These are phyloP conservation scores for Auanema freiburgensis DNA, from an alignment of 2,888 invertebrate species.

Conservation along the genomic window DNA sequence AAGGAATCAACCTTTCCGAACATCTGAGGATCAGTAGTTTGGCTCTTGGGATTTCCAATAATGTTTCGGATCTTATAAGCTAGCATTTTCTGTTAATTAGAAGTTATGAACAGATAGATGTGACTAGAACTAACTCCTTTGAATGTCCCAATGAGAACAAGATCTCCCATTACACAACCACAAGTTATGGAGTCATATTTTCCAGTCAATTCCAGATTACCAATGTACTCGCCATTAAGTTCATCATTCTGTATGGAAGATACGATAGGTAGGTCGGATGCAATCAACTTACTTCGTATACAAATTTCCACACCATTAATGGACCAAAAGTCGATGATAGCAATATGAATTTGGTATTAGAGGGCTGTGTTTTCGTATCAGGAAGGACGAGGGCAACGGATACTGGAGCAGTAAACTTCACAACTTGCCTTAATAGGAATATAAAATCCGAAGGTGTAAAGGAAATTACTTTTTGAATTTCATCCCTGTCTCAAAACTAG, in stretches of 20 bases:
- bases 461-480: conserved; percentile 25
- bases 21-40: background rate
- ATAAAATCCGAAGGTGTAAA: background rate
- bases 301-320: conserved; percentile 24
- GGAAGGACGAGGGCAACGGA: conserved; percentile 29
- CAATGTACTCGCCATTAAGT: conserved; percentile 23
- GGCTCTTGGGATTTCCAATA: background rate
- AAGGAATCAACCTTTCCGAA: background rate
- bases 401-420: conserved; percentile 24
- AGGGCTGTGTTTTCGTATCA: conserved; percentile 2
- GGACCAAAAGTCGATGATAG: conserved; percentile 33
- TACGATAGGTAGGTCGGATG: too few species aligned
- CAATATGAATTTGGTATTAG: conserved; percentile 22
- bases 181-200: conserved; percentile 28
- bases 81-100: too few species aligned
- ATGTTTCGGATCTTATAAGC: too few species aligned
- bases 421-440: conserved; percentile 23
- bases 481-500: conserved; percentile 26
- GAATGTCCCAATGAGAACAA: conserved; percentile 11
- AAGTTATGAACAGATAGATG: too few species aligned
- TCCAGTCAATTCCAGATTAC: conserved; percentile 21
- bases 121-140: conserved; percentile 19
- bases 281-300: conserved; percentile 17
- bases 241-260: conserved; percentile 18
- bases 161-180: conserved; percentile 17